Conservation (phyloP, 1,140 invertebrate species). For the Yoshiicerus persimilis region DNA sequence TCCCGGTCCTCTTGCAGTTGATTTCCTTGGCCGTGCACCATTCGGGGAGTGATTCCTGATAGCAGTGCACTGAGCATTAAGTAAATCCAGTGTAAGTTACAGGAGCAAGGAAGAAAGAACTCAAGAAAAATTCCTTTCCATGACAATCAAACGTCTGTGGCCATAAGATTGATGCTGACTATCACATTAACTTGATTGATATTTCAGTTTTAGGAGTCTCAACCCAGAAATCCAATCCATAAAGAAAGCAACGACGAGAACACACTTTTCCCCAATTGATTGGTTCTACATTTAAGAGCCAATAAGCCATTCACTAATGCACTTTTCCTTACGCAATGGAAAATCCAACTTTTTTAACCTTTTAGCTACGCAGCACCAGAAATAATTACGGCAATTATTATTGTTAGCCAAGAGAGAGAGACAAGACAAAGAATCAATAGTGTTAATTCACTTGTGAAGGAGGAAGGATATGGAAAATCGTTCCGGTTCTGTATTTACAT, state of each 20-base stretch:
- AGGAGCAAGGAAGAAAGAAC: neutral
- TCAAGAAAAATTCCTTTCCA: constrained; percentile 29
- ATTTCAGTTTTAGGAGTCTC: constrained; percentile 6
- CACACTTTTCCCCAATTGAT: no score
- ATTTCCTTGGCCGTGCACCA: neutral
- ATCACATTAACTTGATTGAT: constrained; percentile 38
- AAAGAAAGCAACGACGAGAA: no score
- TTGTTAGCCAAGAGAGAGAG: neutral
- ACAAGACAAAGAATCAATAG: neutral
- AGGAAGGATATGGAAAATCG: neutral
- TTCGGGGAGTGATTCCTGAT: no score
- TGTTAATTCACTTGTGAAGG: neutral
- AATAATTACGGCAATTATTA: no score
- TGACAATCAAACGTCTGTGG: constrained; percentile 35
- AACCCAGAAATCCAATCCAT: no score
- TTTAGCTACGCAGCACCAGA: no score
- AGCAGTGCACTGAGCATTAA: no score
- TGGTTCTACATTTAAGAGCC: no score
- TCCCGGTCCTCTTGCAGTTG: neutral
- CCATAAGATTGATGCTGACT: constrained; percentile 33
- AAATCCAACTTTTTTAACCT: no score
- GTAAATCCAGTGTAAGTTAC: neutral
- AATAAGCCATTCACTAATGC: no score
- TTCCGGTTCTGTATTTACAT: neutral
- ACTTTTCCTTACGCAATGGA: no score